A percentile compares a stretch with the other conserved stretches of the same genome.
phyloP scores from a whole-genome alignment of 35 echinoderm and acorn worm genomes.

The Acanthaster planci region DNA sequence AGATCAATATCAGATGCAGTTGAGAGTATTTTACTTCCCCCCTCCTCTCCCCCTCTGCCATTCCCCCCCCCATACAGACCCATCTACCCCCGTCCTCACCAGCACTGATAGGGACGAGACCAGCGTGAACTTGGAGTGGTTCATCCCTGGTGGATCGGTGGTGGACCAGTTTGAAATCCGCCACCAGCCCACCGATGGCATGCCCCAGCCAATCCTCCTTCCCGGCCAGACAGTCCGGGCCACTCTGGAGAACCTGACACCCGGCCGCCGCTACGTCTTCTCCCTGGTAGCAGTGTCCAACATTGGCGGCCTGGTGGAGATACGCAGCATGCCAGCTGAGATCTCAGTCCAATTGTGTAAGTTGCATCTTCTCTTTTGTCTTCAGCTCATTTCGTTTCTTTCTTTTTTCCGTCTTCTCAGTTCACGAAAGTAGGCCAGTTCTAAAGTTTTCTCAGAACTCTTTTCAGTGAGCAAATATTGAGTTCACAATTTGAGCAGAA shows the following conservation, averaged over 20 bases:
- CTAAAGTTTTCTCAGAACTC: too few species aligned
- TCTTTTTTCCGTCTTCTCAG: not conserved
- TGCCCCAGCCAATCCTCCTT: not conserved
- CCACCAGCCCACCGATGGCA: not conserved
- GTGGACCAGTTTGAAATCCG: conserved; percentile 10
- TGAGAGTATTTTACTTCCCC: too few species aligned
- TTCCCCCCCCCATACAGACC: not conserved
- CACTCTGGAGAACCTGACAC: not conserved
- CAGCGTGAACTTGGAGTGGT: not conserved
- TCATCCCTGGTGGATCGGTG: not conserved
- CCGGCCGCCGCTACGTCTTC: conserved; percentile 15
- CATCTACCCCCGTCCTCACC: not conserved
- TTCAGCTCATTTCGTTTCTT: not conserved
- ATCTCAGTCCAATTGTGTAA: conserved; percentile 4
- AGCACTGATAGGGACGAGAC: not conserved
- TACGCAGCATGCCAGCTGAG: not conserved
- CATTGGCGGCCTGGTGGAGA: not conserved
- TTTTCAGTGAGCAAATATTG: too few species aligned
- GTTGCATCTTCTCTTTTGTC: not conserved
- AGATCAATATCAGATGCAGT: too few species aligned
- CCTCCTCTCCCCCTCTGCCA: not conserved
- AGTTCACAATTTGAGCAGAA: too few species aligned
- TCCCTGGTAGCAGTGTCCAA: not conserved
- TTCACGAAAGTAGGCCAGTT: too few species aligned
- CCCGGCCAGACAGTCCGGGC: not conserved